Evolutionary conservation across 1,140 invertebrate species (phyloP).

Genomic region (Melipona quadrifasciata): DNA sequence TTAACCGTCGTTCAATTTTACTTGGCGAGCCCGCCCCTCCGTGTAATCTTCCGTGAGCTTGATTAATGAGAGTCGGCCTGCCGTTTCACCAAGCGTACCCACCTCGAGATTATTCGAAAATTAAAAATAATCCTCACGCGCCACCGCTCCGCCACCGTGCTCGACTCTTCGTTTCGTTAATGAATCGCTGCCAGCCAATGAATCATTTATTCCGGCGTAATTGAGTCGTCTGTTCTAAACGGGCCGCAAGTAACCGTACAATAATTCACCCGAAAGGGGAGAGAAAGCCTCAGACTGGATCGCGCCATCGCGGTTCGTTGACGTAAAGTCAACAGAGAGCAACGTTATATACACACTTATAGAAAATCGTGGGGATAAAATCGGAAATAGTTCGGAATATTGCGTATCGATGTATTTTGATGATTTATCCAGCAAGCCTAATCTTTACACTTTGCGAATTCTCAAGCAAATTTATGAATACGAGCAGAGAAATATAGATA

Average conservation of each 20-base stretch:
- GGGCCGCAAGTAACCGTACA: background rate
- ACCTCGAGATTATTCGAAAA: constrained; percentile 4
- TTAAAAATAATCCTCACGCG: background rate
- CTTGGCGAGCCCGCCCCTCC: background rate
- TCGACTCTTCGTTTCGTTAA: constrained; percentile 19
- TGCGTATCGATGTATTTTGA: no score
- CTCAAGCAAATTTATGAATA: no score
- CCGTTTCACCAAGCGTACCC: background rate
- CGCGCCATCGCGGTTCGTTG: background rate
- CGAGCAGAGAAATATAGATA: no score
- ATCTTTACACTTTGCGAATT: no score
- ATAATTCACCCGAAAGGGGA: background rate
- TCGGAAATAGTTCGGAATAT: no score
- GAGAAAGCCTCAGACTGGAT: background rate
- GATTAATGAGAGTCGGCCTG: constrained; percentile 12
- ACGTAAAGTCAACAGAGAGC: no score
- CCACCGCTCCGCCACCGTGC: background rate
- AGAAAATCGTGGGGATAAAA: no score
- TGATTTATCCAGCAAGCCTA: no score
- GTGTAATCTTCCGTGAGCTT: constrained; percentile 16
- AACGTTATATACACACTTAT: no score
- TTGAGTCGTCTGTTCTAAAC: constrained; percentile 7
- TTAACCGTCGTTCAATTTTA: constrained; percentile 17
- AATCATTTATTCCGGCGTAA: constrained; percentile 24
- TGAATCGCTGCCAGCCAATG: background rate